Evolutionary conservation across 2,113 vertebrate genomes (phyloP).

Genomic region (Sclerurus mexicanus): DNA sequence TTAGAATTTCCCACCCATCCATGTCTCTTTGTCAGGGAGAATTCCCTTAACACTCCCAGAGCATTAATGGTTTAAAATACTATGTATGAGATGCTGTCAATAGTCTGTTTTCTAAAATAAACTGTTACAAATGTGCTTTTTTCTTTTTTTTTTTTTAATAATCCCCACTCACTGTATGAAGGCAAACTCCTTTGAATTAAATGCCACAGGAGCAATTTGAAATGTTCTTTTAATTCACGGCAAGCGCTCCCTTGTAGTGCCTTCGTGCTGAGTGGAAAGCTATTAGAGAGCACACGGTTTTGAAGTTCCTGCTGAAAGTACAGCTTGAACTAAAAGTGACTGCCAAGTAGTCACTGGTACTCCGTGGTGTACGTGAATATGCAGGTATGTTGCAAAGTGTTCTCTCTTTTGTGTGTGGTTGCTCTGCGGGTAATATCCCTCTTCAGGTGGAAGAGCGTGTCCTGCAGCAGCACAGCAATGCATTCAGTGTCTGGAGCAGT

Average conservation of each 20-base stretch:
- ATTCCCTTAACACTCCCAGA: background rate
- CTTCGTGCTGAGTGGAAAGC: slow-evolving; percentile 4
- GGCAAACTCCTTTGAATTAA: background rate
- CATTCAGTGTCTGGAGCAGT: background rate
- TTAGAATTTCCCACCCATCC: background rate
- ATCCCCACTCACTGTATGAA: background rate
- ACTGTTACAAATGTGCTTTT: background rate
- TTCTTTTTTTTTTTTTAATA: background rate
- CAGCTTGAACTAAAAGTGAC: background rate
- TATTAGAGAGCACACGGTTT: background rate
- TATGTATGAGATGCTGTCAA: background rate
- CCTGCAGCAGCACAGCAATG: background rate
- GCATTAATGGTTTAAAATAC: background rate
- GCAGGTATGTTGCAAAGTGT: background rate
- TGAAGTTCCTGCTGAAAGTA: background rate
- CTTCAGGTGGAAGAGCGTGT: background rate
- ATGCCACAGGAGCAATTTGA: background rate
- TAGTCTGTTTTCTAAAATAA: background rate
- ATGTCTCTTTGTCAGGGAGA: background rate
- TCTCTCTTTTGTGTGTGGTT: background rate
- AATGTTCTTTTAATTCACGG: background rate
- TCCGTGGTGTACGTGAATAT: background rate
- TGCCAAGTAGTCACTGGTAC: background rate
- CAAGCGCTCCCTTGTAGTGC: background rate
- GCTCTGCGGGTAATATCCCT: background rate